phyloP scores from a whole-genome alignment of 2,888 invertebrate species.

The Nephrocerus scutellatus region DNA sequence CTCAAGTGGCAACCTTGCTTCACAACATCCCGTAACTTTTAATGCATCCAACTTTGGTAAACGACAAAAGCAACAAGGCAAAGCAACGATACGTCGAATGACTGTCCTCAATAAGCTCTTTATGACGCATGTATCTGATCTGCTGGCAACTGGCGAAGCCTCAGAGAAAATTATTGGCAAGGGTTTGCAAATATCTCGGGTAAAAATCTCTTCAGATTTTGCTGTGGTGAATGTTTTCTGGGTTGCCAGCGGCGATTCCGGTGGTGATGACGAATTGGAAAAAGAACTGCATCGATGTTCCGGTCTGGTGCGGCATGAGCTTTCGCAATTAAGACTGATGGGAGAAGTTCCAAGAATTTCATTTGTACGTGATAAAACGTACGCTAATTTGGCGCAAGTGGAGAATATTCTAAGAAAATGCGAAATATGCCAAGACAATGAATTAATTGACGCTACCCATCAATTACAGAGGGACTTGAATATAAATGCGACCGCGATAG shows the following conservation, averaged over 20 bases:
- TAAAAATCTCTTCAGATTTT: constrained; percentile 61
- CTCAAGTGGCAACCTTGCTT: too few species aligned
- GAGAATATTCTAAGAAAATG: constrained; percentile 54
- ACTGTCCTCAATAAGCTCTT: constrained; percentile 71
- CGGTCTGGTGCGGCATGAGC: constrained; percentile 60
- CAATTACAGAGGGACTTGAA: constrained; percentile 14
- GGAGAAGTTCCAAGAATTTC: constrained; percentile 66
- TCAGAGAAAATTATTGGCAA: constrained; percentile 56
- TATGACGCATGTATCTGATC: constrained; percentile 71
- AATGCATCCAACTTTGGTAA: constrained; percentile 28
- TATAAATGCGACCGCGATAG: constrained; percentile 9
- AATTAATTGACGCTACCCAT: constrained; percentile 47
- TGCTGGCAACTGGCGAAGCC: constrained; percentile 66
- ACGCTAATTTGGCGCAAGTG: constrained; percentile 52
- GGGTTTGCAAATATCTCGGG: constrained; percentile 64
- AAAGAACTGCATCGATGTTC: constrained; percentile 53
- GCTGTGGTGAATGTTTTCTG: constrained; percentile 64
- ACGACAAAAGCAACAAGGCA: constrained; percentile 34
- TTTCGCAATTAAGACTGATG: constrained; percentile 65
- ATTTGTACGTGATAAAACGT: constrained; percentile 65
- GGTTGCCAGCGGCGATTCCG: constrained; percentile 53
- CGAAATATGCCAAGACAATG: constrained; percentile 52
- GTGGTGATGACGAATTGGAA: constrained; percentile 48
- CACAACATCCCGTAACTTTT: constrained; percentile 12
- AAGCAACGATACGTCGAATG: constrained; percentile 54